These are phyloP conservation scores for Dolichoris vasculosae DNA, from an alignment of 1,140 invertebrate genomes.

Conservation along the genomic window DNA sequence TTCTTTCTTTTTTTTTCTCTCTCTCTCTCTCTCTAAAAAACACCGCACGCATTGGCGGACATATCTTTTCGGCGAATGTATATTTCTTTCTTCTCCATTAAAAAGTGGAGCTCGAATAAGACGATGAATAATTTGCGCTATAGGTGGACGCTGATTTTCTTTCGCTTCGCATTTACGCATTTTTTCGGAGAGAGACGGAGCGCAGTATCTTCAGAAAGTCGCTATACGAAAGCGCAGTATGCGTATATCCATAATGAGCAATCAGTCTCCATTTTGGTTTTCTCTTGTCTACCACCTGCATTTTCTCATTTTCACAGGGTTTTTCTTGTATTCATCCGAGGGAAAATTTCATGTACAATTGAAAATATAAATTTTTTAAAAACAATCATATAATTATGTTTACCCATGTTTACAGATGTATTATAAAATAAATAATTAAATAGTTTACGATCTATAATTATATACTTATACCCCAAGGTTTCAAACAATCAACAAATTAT, in stretches of 20 bases:
- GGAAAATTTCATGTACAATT: slow-evolving; percentile 1
- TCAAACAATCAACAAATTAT: background rate
- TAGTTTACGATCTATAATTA: background rate
- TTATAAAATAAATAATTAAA: background rate
- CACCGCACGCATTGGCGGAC: slow-evolving; percentile 46
- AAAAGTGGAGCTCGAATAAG: slow-evolving; percentile 37
- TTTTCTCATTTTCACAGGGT: background rate
- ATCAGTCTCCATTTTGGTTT: background rate
- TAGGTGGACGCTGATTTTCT: slow-evolving; percentile 32
- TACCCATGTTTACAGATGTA: background rate
- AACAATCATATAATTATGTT: background rate
- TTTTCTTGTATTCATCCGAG: background rate
- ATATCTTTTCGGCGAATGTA: slow-evolving; percentile 40
- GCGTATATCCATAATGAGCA: slow-evolving; percentile 12
- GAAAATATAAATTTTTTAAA: background rate
- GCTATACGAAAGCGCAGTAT: slow-evolving; percentile 25
- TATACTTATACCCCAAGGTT: background rate
- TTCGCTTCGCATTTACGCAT: slow-evolving; percentile 46
- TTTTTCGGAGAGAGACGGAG: slow-evolving; percentile 28
- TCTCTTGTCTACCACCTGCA: background rate
- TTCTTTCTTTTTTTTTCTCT: slow-evolving; percentile 33
- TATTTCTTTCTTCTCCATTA: slow-evolving; percentile 37
- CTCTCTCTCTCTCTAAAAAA: slow-evolving; percentile 22
- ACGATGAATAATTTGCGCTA: slow-evolving; percentile 46
- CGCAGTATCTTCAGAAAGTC: slow-evolving; percentile 30